Percentiles rank a stretch among this genome's conserved stretches.
Evolutionary conservation across 2,113 vertebrate genomes (phyloP).

Genomic region (Heloderma charlesbogerti): DNA sequence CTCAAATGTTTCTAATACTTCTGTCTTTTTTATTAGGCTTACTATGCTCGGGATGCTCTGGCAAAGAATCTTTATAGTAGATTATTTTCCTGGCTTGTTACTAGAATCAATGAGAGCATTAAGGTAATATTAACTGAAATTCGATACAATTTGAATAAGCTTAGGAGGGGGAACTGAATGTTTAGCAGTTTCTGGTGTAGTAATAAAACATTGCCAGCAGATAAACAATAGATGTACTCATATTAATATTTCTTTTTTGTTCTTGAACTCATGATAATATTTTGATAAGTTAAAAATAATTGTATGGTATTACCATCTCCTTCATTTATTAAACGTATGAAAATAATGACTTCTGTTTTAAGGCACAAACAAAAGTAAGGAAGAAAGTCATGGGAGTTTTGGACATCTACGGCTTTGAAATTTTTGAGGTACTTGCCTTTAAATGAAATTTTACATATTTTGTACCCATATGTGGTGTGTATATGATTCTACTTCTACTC

Average conservation of each 20-base stretch:
- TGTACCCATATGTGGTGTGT: not conserved
- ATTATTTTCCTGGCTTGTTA: conserved; percentile 95
- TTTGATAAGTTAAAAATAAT: not conserved
- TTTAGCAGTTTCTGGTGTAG: not conserved
- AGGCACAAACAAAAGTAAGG: conserved; percentile 93
- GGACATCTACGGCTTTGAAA: conserved; percentile 99
- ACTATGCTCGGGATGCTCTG: conserved; percentile 96
- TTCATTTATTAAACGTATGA: not conserved
- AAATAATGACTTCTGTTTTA: conserved; percentile 48
- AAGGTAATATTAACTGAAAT: conserved; percentile 81
- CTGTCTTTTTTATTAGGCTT: conserved; percentile 81
- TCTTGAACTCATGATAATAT: conserved; percentile 27
- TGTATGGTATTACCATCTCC: not conserved
- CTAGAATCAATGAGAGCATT: conserved; percentile 97
- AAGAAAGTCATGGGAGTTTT: conserved; percentile 99
- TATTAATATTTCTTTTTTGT: not conserved
- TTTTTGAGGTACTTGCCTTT: conserved; percentile 92
- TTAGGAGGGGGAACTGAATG: not conserved
- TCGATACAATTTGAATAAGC: conserved; percentile 39
- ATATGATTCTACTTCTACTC: accelerated
- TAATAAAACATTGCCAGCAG: not conserved
- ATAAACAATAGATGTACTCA: conserved; percentile 16
- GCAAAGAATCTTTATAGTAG: conserved; percentile 98
- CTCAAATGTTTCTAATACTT: not conserved
- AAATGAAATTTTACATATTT: not conserved